phyloP scores from a whole-genome alignment of 2,888 invertebrate genomes.

The Drosophila niveifrons region DNA sequence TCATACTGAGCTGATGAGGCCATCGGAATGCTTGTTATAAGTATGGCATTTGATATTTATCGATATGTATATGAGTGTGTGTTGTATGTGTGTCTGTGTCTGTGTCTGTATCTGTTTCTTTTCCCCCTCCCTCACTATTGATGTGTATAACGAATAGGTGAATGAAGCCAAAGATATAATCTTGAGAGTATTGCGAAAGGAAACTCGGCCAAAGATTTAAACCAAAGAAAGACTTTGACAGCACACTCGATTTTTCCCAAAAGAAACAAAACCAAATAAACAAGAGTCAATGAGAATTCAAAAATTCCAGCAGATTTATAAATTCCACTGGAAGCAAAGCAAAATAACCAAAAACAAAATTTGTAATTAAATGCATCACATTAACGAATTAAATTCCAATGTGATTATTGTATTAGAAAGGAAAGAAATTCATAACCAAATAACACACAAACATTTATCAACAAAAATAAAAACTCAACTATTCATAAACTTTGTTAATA shows the following conservation, averaged over 20 bases:
- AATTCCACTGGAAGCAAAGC: constrained; percentile 75
- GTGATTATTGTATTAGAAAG: constrained; percentile 60
- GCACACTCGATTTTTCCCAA: too few species aligned
- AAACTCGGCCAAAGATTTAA: constrained; percentile 36
- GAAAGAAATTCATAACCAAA: constrained; percentile 23
- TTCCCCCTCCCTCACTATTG: background rate
- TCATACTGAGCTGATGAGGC: constrained; percentile 26
- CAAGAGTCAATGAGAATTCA: constrained; percentile 2
- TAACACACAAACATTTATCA: constrained; percentile 5
- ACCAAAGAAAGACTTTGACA: constrained; percentile 42
- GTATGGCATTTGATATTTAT: constrained; percentile 37
- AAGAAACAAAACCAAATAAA: too few species aligned
- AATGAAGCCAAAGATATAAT: constrained; percentile 46
- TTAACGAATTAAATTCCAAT: constrained; percentile 62
- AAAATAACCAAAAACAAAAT: constrained; percentile 17
- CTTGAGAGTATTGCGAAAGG: constrained; percentile 37
- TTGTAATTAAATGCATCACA: constrained; percentile 21
- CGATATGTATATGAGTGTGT: constrained; percentile 4
- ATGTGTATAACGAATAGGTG: constrained; percentile 14
- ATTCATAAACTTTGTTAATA: constrained; percentile 37
- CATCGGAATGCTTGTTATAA: constrained; percentile 61
- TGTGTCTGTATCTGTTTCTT: background rate
- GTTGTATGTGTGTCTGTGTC: too few species aligned
- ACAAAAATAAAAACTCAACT: constrained; percentile 25
- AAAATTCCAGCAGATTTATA: constrained; percentile 36